phyloP scores from a whole-genome alignment of 2,888 invertebrate genomes.

The Yponomeuta evonymella region DNA sequence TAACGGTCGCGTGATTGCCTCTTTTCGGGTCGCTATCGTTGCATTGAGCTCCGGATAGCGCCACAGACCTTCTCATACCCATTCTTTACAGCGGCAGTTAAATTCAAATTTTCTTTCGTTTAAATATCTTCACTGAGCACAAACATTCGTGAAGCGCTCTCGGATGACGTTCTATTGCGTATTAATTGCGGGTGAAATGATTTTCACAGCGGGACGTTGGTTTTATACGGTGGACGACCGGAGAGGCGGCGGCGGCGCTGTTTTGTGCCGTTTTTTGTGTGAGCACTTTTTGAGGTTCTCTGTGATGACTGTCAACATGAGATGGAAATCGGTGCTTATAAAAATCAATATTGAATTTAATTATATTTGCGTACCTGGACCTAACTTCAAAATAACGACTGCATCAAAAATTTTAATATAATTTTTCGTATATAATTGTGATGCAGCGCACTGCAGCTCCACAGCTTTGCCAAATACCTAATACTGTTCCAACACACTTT shows the following conservation, averaged over 20 bases:
- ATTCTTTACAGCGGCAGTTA: slow-evolving; percentile 17
- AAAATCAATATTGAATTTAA: background rate
- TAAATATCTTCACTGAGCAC: slow-evolving; percentile 13
- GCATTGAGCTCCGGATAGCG: too few species aligned
- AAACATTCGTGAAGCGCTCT: slow-evolving; percentile 13
- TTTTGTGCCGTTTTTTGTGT: background rate
- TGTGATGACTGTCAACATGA: background rate
- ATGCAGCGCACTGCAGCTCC: too few species aligned
- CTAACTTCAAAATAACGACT: too few species aligned
- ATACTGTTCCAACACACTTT: too few species aligned
- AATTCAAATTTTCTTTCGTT: slow-evolving; percentile 16
- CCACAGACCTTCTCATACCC: slow-evolving; percentile 15
- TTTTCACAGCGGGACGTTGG: slow-evolving; percentile 33
- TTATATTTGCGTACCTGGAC: too few species aligned
- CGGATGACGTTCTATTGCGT: slow-evolving; percentile 17
- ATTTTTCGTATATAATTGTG: too few species aligned
- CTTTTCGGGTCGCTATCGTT: too few species aligned
- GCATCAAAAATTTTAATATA: too few species aligned
- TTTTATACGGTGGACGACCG: background rate
- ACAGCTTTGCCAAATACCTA: too few species aligned
- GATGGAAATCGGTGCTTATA: background rate
- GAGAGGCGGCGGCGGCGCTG: background rate
- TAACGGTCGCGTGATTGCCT: too few species aligned
- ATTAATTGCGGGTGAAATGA: slow-evolving; percentile 32
- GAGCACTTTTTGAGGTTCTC: background rate